A percentile compares a stretch with the other conserved stretches of the same genome.
Conservation (phyloP, 2,113 vertebrate species). For the Synchiropus splendidus region DNA sequence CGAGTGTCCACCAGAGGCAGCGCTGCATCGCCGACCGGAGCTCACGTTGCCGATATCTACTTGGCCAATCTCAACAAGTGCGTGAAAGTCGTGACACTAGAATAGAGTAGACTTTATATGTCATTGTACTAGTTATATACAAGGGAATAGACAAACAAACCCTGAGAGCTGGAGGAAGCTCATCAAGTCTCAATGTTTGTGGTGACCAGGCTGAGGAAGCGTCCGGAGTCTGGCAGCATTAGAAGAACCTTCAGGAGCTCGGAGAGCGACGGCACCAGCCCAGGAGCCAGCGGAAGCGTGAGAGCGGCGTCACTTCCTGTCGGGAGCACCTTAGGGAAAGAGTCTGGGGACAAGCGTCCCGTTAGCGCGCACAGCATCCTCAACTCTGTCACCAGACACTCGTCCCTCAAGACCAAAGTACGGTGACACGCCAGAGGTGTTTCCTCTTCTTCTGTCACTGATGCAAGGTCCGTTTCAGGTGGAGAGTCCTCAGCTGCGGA, state of each 20-base stretch:
- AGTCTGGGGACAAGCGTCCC: conserved; percentile 84
- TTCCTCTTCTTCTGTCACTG: too few species aligned
- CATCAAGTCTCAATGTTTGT: conserved; percentile 1
- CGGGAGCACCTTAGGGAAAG: conserved; percentile 76
- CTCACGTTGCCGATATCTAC: conserved; percentile 96
- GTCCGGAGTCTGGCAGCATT: conserved; percentile 82
- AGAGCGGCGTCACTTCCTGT: conserved; percentile 82
- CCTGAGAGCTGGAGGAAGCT: background rate
- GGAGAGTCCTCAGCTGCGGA: conserved; percentile 89
- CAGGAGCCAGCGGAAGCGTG: conserved; percentile 67
- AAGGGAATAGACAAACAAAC: background rate
- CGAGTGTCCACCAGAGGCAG: conserved; percentile 85
- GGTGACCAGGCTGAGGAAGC: conserved; percentile 82
- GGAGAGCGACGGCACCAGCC: conserved; percentile 68
- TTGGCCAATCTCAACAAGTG: conserved; percentile 99
- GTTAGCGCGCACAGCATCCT: conserved; percentile 88
- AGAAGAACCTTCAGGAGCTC: conserved; percentile 82
- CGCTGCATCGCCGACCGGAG: conserved; percentile 84
- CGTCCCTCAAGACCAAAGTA: conserved; percentile 86
- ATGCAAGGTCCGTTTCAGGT: conserved; percentile 62
- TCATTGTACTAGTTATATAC: background rate
- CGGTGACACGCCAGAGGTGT: background rate
- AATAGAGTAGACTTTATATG: too few species aligned
- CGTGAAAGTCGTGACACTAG: conserved; percentile 23
- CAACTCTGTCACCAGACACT: conserved; percentile 91